Evolutionary conservation across 1,140 invertebrate genomes (phyloP).

Genomic region (Drosophila melanica): DNA sequence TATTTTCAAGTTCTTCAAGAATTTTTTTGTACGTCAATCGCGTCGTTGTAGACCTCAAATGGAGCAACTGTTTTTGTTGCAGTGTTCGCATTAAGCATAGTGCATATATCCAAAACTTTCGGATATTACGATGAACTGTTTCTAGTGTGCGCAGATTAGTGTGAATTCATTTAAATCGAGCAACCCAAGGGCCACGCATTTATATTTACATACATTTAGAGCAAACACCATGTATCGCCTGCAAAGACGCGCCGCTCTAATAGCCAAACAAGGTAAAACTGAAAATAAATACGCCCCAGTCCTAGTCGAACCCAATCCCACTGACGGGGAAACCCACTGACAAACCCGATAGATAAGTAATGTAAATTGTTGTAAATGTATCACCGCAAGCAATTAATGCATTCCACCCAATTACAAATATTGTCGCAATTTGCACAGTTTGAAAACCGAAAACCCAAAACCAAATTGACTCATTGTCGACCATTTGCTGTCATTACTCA

Average conservation of each 20-base stretch:
- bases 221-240: conserved; percentile 61
- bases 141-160: conserved; percentile 43
- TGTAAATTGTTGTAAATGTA: conserved; percentile 14
- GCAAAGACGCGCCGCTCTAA: conserved; percentile 69
- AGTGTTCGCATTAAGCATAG: conserved; percentile 7
- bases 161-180: conserved; percentile 33
- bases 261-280: conserved; percentile 71
- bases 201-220: not conserved
- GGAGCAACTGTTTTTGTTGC: conserved; percentile 36
- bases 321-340: not conserved
- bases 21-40: conserved; percentile 28
- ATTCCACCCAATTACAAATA: conserved; percentile 4
- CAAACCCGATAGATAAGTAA: conserved; percentile 22
- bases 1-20: conserved; percentile 27
- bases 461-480: conserved; percentile 43
- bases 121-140: conserved; percentile 63
- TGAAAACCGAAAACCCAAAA: not conserved
- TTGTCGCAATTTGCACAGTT: conserved; percentile 34
- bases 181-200: not conserved
- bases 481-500: conserved; percentile 53
- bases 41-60: conserved; percentile 37
- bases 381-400: conserved; percentile 8
- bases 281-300: not conserved
- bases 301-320: not conserved
- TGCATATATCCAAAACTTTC: conserved; percentile 14